Percentiles rank a stretch among this genome's conserved stretches.
These are phyloP conservation scores for Drosophila limbata DNA, from an alignment of 2,888 invertebrate genomes.

Conservation along the genomic window DNA sequence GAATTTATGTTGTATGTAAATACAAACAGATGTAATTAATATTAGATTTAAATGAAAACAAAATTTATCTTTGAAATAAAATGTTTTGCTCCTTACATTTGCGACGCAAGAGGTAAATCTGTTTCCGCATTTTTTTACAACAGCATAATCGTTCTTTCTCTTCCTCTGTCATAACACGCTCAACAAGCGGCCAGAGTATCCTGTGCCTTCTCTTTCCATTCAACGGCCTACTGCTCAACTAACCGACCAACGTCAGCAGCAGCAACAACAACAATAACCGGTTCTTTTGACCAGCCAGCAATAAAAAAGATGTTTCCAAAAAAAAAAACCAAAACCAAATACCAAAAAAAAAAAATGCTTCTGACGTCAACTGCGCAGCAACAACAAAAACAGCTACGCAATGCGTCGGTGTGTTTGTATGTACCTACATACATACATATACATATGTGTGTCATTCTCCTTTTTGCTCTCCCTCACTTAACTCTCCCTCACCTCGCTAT, in stretches of 20 bases:
- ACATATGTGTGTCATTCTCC: conserved; percentile 38
- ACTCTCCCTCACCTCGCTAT: conserved; percentile 12
- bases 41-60: conserved; percentile 5
- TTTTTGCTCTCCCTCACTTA: conserved; percentile 20
- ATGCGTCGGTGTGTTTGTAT: conserved; percentile 39
- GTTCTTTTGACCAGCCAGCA: conserved; percentile 69
- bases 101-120: neutral
- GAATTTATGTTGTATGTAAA: conserved; percentile 1
- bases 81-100: neutral
- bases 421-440: neutral
- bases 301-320: conserved; percentile 53
- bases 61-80: neutral
- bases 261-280: conserved; percentile 58
- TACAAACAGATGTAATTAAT: conserved; percentile 2
- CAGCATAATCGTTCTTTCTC: neutral
- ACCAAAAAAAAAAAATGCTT: conserved; percentile 44
- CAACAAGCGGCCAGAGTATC: conserved; percentile 31
- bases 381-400: conserved; percentile 49
- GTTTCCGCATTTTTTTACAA: neutral
- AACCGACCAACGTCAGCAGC: conserved; percentile 50
- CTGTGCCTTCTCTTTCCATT: conserved; percentile 16
- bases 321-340: conserved; percentile 34
- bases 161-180: conserved; percentile 5
- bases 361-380: conserved; percentile 77
- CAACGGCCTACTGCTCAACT: conserved; percentile 39